A percentile compares a stretch with the other conserved stretches of the same genome.
Conservation (phyloP, 2,888 invertebrate species). For the Elysia crispata region DNA sequence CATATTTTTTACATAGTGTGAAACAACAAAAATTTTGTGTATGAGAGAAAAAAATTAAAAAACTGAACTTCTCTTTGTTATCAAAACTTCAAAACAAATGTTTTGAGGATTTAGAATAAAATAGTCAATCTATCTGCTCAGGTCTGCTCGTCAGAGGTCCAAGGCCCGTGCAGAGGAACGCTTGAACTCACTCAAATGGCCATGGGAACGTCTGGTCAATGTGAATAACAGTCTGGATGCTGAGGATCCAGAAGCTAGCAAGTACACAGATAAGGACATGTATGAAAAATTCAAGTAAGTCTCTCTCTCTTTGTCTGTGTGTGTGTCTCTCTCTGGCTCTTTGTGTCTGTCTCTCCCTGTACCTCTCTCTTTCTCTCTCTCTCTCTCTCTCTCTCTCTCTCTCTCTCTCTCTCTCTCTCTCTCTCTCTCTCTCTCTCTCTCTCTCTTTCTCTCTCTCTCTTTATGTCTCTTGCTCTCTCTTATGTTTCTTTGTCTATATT, state of each 20-base stretch:
- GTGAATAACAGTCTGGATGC: constrained; percentile 63
- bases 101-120: neutral
- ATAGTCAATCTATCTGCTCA: constrained; percentile 33
- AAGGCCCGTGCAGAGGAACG: constrained; percentile 71
- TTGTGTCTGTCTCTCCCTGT: neutral
- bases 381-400: neutral
- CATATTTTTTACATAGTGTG: no score
- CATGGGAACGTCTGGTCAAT: constrained; percentile 75
- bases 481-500: neutral
- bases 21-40: no score
- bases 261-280: constrained; percentile 69
- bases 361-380: neutral
- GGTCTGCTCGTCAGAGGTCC: constrained; percentile 68
- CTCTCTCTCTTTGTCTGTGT: neutral
- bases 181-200: constrained; percentile 73
- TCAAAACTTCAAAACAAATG: no score
- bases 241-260: constrained; percentile 65
- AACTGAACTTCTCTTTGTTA: no score
- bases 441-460: no score
- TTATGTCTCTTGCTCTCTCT: neutral
- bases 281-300: constrained; percentile 73
- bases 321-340: neutral
- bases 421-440: neutral
- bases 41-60: no score
- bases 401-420: constrained; percentile 2